Percentiles rank a stretch among this genome's conserved stretches.
phyloP scores from a whole-genome alignment of 1,140 invertebrate genomes.

The Nephotettix cincticeps region DNA sequence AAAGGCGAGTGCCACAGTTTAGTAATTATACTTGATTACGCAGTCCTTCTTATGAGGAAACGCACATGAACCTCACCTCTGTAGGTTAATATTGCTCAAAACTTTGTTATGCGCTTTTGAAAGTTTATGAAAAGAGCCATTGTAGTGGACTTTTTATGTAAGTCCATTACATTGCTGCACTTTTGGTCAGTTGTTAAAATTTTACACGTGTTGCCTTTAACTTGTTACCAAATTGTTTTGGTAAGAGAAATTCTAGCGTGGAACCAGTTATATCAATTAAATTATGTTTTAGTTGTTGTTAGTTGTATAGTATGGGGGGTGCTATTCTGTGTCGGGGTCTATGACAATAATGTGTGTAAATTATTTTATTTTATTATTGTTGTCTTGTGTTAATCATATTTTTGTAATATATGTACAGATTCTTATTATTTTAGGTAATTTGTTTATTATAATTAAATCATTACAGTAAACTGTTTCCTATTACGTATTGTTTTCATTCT shows the following conservation, averaged over 20 bases:
- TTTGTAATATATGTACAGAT: slow-evolving; percentile 29
- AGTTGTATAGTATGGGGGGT: slow-evolving; percentile 19
- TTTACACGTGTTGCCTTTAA: slow-evolving; percentile 9
- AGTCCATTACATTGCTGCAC: not conserved
- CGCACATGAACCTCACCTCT: slow-evolving; percentile 3
- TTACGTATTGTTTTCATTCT: not conserved
- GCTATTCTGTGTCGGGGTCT: slow-evolving; percentile 22
- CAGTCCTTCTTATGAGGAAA: not conserved
- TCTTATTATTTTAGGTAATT: slow-evolving; percentile 28
- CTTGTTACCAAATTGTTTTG: slow-evolving; percentile 18
- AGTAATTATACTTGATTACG: no score
- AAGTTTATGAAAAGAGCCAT: slow-evolving; percentile 10
- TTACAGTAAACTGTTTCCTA: slow-evolving; percentile 28
- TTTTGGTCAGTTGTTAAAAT: slow-evolving; percentile 21
- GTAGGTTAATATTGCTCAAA: slow-evolving; percentile 17
- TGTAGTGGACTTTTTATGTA: not conserved
- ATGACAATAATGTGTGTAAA: slow-evolving; percentile 27
- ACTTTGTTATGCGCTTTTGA: slow-evolving; percentile 13
- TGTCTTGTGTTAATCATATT: slow-evolving; percentile 28
- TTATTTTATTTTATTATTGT: slow-evolving; percentile 30
- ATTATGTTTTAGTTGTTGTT: slow-evolving; percentile 18
- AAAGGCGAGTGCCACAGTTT: no score
- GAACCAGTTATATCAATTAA: not conserved
- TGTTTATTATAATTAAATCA: slow-evolving; percentile 28
- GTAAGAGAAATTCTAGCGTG: not conserved